A percentile compares a stretch with the other conserved stretches of the same genome.
Conservation (phyloP, 2,888 invertebrate genomes). For the Pollenia amentaria region DNA sequence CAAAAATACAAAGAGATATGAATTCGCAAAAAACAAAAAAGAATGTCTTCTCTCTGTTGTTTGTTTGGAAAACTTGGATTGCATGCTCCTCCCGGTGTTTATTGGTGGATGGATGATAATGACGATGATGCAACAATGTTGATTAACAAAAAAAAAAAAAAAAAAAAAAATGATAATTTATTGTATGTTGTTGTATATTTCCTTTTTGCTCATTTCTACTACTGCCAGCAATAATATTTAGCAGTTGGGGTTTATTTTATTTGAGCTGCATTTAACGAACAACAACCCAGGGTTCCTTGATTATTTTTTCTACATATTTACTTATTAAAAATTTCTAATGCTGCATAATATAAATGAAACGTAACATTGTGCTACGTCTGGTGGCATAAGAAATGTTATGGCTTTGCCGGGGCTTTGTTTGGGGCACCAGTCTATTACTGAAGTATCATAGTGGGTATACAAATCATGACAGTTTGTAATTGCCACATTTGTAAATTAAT, state of each 20-base stretch:
- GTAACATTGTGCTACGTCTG: not conserved
- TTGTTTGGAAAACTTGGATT: slow-evolving; percentile 11
- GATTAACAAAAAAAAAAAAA: no score
- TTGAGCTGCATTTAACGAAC: not conserved
- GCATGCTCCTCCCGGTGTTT: slow-evolving; percentile 44
- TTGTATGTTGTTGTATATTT: not conserved
- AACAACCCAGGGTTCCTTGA: not conserved
- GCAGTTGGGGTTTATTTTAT: slow-evolving; percentile 10
- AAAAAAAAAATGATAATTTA: slow-evolving; percentile 26
- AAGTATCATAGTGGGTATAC: slow-evolving; percentile 45
- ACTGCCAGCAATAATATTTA: not conserved
- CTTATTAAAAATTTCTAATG: slow-evolving; percentile 2
- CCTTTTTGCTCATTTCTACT: not conserved
- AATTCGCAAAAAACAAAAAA: slow-evolving; percentile 39
- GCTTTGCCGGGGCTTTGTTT: not conserved
- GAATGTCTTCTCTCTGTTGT: slow-evolving; percentile 45
- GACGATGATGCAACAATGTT: slow-evolving; percentile 64
- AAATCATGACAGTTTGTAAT: slow-evolving; percentile 72
- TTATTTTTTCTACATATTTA: not conserved
- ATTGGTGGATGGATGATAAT: slow-evolving; percentile 19
- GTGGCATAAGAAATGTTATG: not conserved
- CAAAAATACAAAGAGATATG: not conserved
- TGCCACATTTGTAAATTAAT: slow-evolving; percentile 73
- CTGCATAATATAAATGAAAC: slow-evolving; percentile 6
- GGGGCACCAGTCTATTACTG: not conserved